Evolutionary conservation across 92 coral and sea anemone genomes (phyloP), one percentile per base, ranked within the genome.

Genomic region (Micromussa lordhowensis): DNA sequence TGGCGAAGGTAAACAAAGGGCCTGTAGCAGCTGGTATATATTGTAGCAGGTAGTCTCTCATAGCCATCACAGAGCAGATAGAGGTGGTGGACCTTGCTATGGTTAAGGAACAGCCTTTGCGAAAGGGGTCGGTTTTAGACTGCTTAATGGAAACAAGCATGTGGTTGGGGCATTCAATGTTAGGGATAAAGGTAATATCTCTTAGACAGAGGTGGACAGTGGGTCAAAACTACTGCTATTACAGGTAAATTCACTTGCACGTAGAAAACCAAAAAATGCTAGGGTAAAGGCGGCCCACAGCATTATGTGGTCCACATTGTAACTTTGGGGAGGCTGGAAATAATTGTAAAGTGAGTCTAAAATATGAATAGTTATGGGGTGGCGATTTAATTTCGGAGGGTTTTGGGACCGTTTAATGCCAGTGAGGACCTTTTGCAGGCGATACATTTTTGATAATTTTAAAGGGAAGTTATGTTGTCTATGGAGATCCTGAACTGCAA

Each of bases 271-370:
- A 22, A 79, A 77, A n/a, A 79, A 79, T 3, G 51, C 75, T 12
- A 80, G 22, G 19, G 84, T 80, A 11, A 80, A 59, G 73, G 84
- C 84, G 8, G 84, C 73, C 84, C 84, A 80, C 5, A 80, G 72
- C 74, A 80, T 80, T 18, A 80, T 35, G 26, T 59, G 73, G 26
- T 80, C 55, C 2, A 61, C 13, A 31, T 78, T 51, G 26, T n/a
- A 15, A 68, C 32, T 26, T 68, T 2, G 35, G 1, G 31, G 34
- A 6, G n/a, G 34, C 1, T 68, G 31, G 13, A 68, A 68, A 2
- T n/a, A 44, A 6, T 40, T 19, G 10, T 19, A 75, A 14, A 75
- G 19, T 16, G 57, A 36, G 22, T 36, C 3, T 29, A 75, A 22
- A 44, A 75, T 75, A 38, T 19, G 26, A 44, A 44, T 35, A 5